Evolutionary conservation across 2,888 invertebrate species (phyloP).

Genomic region (Tetragonisca angustula): DNA sequence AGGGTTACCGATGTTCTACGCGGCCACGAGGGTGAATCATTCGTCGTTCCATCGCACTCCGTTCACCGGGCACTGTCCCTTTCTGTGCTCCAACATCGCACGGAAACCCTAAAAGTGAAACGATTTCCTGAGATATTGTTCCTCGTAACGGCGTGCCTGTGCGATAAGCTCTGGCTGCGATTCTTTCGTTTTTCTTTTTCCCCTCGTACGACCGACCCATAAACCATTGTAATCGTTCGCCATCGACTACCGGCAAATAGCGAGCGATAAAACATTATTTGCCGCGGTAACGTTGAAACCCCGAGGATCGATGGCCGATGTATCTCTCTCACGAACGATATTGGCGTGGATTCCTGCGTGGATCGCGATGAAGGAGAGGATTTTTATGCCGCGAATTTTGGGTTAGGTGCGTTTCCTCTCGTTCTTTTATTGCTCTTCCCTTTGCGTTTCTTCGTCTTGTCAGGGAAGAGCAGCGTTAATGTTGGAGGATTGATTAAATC

Average conservation of each 20-base stretch:
- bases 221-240: conserved; percentile 67
- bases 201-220: conserved; percentile 52
- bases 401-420: conserved; percentile 7
- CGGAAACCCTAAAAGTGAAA: conserved; percentile 60
- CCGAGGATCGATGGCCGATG: conserved; percentile 23
- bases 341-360: conserved; percentile 6
- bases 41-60: conserved; percentile 38
- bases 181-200: conserved; percentile 53
- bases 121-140: conserved; percentile 70
- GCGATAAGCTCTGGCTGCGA: conserved; percentile 64
- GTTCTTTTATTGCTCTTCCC: background rate
- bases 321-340: conserved; percentile 24
- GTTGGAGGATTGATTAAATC: background rate
- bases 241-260: conserved; percentile 56
- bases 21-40: conserved; percentile 66
- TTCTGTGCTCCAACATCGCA: background rate
- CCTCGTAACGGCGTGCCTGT: conserved; percentile 42
- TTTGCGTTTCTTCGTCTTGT: background rate
- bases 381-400: conserved; percentile 13
- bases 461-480: background rate
- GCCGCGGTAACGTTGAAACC: conserved; percentile 40
- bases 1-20: conserved; percentile 65
- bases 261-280: conserved; percentile 58
- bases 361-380: background rate
- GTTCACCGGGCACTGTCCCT: background rate